Percentiles rank a stretch among this genome's conserved stretches.
Conservation (phyloP, 2,888 invertebrate genomes). For the Morpho deidamia region DNA sequence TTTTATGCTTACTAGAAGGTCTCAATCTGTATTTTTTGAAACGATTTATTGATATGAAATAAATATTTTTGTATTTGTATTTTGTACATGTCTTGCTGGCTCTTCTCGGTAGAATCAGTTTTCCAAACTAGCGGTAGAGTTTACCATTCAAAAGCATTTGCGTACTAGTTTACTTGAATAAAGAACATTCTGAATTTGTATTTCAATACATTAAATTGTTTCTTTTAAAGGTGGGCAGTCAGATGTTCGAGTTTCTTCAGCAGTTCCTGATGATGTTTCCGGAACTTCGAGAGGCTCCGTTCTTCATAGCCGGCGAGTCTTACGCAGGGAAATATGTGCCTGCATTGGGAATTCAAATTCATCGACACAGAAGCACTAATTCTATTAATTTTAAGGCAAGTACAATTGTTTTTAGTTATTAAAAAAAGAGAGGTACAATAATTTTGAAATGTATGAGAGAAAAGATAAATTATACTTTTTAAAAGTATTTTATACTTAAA, state of each 20-base stretch:
- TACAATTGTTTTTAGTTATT: background rate
- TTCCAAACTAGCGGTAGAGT: background rate
- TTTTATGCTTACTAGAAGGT: too few relatives aligned
- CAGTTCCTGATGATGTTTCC: constrained; percentile 80
- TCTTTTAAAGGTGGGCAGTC: constrained; percentile 47
- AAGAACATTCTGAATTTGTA: too few relatives aligned
- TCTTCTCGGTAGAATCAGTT: too few relatives aligned
- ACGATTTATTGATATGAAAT: too few relatives aligned
- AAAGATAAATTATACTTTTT: too few relatives aligned
- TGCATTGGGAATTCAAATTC: constrained; percentile 62
- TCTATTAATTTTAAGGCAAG: constrained; percentile 55
- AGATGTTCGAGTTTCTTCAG: constrained; percentile 42
- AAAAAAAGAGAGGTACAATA: too few relatives aligned
- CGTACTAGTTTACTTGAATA: too few relatives aligned
- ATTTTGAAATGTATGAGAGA: background rate
- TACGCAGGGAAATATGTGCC: constrained; percentile 75
- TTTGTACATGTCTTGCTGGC: too few relatives aligned
- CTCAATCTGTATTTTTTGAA: too few relatives aligned
- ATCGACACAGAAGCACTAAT: constrained; percentile 27
- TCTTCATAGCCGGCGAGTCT: constrained; percentile 80
- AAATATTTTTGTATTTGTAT: too few relatives aligned
- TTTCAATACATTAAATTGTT: background rate
- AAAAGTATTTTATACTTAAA: too few relatives aligned
- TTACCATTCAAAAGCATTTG: background rate
- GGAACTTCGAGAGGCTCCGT: constrained; percentile 62